phyloP scores from a whole-genome alignment of 2,797 vertebrate species.

The Amphiprion clarkii region DNA sequence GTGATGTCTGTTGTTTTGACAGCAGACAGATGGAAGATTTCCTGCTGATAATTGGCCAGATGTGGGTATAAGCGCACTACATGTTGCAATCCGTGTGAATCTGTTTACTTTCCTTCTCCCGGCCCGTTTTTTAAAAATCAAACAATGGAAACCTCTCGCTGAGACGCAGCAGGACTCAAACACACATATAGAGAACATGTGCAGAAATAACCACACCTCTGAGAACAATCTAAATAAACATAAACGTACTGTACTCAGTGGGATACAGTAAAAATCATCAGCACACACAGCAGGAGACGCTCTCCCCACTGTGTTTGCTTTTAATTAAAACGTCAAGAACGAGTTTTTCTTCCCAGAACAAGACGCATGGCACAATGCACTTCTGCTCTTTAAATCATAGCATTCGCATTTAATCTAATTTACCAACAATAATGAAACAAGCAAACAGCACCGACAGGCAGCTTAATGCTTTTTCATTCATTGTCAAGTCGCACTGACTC shows the following conservation, averaged over 20 bases:
- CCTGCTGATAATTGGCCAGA: constrained; percentile 63
- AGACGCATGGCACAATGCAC: constrained; percentile 3
- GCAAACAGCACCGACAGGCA: not conserved
- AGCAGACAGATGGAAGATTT: constrained; percentile 64
- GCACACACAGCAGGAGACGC: constrained; percentile 18
- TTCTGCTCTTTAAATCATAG: not conserved
- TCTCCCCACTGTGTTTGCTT: constrained; percentile 29
- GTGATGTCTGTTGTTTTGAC: constrained; percentile 64
- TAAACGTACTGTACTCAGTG: constrained; percentile 24
- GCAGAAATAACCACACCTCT: constrained; percentile 35
- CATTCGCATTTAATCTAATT: not conserved
- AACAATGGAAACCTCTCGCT: constrained; percentile 28
- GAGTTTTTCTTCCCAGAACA: not conserved
- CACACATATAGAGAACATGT: constrained; percentile 9
- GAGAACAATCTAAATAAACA: constrained; percentile 34
- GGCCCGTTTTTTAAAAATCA: constrained; percentile 23
- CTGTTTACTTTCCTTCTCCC: constrained; percentile 16
- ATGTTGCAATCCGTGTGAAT: constrained; percentile 11
- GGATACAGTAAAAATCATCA: constrained; percentile 12
- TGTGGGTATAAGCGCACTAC: constrained; percentile 40
- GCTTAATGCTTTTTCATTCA: not conserved
- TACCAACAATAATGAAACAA: not conserved
- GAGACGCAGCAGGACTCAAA: constrained; percentile 13
- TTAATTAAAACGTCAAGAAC: constrained; percentile 46
- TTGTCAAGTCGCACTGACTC: constrained; percentile 1